Evolutionary conservation across 2,888 invertebrate genomes (phyloP).

Genomic region (Diarsia dahlii): DNA sequence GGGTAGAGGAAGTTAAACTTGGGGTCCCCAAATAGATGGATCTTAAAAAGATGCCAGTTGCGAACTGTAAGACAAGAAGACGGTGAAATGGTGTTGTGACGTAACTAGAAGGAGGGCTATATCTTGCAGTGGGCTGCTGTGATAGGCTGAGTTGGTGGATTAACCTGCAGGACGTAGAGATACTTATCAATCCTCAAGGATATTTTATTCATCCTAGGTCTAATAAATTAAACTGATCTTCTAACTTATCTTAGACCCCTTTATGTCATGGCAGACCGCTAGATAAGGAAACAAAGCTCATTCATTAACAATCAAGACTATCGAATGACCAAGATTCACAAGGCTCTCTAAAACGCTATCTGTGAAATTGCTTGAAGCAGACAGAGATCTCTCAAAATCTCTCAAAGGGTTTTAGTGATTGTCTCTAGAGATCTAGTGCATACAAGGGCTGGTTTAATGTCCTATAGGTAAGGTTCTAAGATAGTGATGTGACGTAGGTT

Average conservation of each 20-base stretch:
- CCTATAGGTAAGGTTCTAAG: neutral
- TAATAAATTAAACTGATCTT: neutral
- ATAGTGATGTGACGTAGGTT: neutral
- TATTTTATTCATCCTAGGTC: neutral
- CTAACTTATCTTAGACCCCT: neutral
- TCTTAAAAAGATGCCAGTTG: neutral
- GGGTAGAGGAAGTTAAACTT: neutral
- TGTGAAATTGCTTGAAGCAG: neutral
- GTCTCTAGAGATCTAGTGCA: slow-evolving; percentile 1
- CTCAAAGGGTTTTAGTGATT: slow-evolving; percentile 16
- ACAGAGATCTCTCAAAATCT: neutral
- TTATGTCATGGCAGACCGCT: neutral
- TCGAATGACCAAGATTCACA: neutral
- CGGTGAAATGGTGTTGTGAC: neutral
- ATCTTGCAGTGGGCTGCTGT: neutral
- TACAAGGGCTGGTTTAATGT: neutral
- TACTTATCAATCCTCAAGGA: neutral
- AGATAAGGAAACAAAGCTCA: neutral
- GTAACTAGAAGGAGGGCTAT: neutral
- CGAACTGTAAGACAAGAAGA: neutral
- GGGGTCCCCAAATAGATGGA: neutral
- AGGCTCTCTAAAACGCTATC: neutral
- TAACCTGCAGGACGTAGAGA: neutral
- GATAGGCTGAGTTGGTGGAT: neutral
- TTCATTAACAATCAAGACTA: neutral